A percentile compares a stretch with the other conserved stretches of the same genome.
phyloP scores from a whole-genome alignment of 1,140 invertebrate genomes.

The Drosophila baimaii region DNA sequence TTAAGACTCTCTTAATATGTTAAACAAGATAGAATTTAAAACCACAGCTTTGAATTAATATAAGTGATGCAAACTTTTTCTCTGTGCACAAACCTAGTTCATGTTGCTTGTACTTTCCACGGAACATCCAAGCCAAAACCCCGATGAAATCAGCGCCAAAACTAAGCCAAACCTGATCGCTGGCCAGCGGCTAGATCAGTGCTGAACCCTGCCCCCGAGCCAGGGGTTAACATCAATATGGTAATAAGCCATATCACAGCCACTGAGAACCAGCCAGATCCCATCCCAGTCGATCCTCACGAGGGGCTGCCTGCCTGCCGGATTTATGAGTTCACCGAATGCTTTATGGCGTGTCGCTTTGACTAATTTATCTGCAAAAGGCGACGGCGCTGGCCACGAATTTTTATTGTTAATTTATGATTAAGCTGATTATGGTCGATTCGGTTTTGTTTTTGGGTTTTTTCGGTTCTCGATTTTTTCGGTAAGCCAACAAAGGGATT shows the following conservation, averaged over 20 bases:
- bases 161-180: conserved; percentile 42
- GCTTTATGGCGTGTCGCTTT: conserved; percentile 83
- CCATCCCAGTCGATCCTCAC: conserved; percentile 35
- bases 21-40: too few relatives aligned
- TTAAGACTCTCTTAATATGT: too few relatives aligned
- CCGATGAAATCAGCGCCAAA: conserved; percentile 73
- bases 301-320: conserved; percentile 37
- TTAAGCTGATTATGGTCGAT: conserved; percentile 70
- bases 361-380: conserved; percentile 81
- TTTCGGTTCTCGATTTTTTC: conserved; percentile 7
- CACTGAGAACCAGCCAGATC: conserved; percentile 31
- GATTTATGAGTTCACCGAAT: conserved; percentile 83
- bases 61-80: too few relatives aligned
- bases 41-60: too few relatives aligned
- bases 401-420: conserved; percentile 80
- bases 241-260: conserved; percentile 67
- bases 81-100: conserved; percentile 39
- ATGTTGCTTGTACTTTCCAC: conserved; percentile 47
- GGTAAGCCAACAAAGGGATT: conserved; percentile 12
- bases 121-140: conserved; percentile 43
- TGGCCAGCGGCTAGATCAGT: conserved; percentile 74
- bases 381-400: conserved; percentile 60
- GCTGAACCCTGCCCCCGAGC: conserved; percentile 51
- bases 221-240: conserved; percentile 77
- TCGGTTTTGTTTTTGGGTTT: conserved; percentile 31